Evolutionary conservation across 1,140 invertebrate genomes (phyloP).

Genomic region (Grapholita molesta): DNA sequence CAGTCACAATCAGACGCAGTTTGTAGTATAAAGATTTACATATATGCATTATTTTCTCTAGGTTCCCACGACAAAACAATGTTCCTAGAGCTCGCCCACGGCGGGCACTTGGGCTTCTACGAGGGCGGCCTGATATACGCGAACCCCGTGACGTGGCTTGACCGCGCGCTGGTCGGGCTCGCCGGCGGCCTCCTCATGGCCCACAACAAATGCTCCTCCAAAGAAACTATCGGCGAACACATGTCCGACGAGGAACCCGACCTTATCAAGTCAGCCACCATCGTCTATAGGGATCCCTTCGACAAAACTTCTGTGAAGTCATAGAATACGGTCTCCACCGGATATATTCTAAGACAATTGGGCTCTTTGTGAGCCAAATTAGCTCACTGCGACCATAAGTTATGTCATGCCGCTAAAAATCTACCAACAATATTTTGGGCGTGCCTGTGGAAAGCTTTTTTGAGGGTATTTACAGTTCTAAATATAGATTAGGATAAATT

Average conservation of each 20-base stretch:
- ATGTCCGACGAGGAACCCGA: conserved; percentile 57
- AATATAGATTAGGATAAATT: not conserved
- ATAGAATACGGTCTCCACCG: not conserved
- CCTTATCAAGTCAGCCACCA: conserved; percentile 60
- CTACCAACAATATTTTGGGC: not conserved
- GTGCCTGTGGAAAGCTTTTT: not conserved
- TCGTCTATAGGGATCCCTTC: conserved; percentile 56
- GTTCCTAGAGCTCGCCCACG: conserved; percentile 91
- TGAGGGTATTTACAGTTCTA: not conserved
- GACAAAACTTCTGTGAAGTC: conserved; percentile 38
- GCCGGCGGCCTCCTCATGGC: conserved; percentile 83
- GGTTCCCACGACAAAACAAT: conserved; percentile 83
- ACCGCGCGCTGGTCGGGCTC: conserved; percentile 87
- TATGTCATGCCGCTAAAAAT: not conserved
- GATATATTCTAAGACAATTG: not conserved
- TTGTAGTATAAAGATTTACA: too few species aligned
- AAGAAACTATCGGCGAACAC: conserved; percentile 26
- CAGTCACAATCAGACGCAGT: too few species aligned
- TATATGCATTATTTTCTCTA: conserved; percentile 64
- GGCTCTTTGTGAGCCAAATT: not conserved
- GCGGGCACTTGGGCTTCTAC: conserved; percentile 95
- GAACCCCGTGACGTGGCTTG: conserved; percentile 93
- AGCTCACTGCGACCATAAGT: not conserved
- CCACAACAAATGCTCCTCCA: conserved; percentile 72
- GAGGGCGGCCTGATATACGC: conserved; percentile 92